These are phyloP conservation scores for Vanacampus margaritifer DNA, from an alignment of 2,113 vertebrate genomes.

Conservation along the genomic window DNA sequence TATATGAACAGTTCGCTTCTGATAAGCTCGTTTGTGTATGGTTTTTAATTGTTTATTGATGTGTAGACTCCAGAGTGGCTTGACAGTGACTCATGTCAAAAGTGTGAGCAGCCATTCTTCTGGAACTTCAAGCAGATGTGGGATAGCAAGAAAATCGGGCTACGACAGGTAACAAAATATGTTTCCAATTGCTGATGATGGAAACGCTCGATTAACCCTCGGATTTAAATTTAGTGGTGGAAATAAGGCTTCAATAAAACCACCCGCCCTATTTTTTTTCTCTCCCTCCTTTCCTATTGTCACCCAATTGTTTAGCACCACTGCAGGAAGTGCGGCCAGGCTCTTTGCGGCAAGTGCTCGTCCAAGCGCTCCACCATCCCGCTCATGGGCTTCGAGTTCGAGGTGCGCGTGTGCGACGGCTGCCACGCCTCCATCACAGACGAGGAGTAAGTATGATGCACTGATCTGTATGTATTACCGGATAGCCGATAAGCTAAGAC, in stretches of 20 bases:
- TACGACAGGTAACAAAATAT: conserved; percentile 81
- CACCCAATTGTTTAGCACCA: conserved; percentile 80
- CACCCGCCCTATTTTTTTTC: background rate
- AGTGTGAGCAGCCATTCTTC: conserved; percentile 97
- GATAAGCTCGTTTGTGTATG: background rate
- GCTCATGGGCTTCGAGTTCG: conserved; percentile 96
- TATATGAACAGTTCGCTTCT: background rate
- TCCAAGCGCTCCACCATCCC: conserved; percentile 94
- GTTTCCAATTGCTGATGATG: background rate
- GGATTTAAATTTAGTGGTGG: no score
- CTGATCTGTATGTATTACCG: no score
- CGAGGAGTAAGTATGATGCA: conserved; percentile 85
- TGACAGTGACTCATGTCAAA: conserved; percentile 98
- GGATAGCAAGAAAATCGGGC: conserved; percentile 97
- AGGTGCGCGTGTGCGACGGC: conserved; percentile 93
- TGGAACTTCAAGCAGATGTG: conserved; percentile 99
- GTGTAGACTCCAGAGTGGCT: conserved; percentile 93
- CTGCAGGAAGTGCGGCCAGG: conserved; percentile 95
- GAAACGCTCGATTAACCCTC: no score
- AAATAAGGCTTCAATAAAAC: no score
- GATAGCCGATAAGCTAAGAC: no score
- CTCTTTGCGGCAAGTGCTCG: conserved; percentile 93
- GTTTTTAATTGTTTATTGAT: background rate
- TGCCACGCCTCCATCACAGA: conserved; percentile 95
- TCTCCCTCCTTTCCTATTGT: background rate